phyloP scores from a whole-genome alignment of 2,888 invertebrate genomes.

The Sclerodermus sp. region DNA sequence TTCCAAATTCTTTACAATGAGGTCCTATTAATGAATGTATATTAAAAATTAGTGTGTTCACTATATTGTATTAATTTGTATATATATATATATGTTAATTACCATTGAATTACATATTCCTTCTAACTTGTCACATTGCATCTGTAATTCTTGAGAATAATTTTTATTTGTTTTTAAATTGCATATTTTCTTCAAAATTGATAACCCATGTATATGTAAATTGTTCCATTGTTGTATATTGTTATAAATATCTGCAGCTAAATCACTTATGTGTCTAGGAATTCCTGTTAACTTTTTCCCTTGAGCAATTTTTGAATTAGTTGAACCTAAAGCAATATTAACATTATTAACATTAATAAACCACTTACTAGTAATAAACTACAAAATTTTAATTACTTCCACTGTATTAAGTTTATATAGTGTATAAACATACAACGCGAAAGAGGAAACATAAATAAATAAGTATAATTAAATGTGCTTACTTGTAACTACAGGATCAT shows the following conservation, averaged over 20 bases:
- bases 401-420: too few relatives aligned
- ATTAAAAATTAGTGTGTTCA: too few relatives aligned
- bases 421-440: too few relatives aligned
- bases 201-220: conserved; percentile 56
- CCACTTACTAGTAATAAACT: too few relatives aligned
- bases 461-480: too few relatives aligned
- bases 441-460: too few relatives aligned
- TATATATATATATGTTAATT: conserved; percentile 13
- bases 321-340: conserved; percentile 27
- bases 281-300: conserved; percentile 63
- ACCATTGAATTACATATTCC: conserved; percentile 40
- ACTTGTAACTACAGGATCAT: too few relatives aligned
- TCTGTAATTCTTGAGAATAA: conserved; percentile 38
- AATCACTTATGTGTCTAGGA: conserved; percentile 62
- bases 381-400: too few relatives aligned
- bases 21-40: conserved; percentile 30
- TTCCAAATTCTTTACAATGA: conserved; percentile 34
- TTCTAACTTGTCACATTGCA: conserved; percentile 42
- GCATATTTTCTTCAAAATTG: conserved; percentile 55
- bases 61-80: too few relatives aligned
- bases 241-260: conserved; percentile 62
- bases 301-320: conserved; percentile 35
- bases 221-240: conserved; percentile 62
- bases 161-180: conserved; percentile 24
- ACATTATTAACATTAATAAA: too few relatives aligned